Percentiles rank a stretch among this genome's conserved stretches.
Conservation (phyloP, 2,797 vertebrate genomes). For the Coregonus suidteri region DNA sequence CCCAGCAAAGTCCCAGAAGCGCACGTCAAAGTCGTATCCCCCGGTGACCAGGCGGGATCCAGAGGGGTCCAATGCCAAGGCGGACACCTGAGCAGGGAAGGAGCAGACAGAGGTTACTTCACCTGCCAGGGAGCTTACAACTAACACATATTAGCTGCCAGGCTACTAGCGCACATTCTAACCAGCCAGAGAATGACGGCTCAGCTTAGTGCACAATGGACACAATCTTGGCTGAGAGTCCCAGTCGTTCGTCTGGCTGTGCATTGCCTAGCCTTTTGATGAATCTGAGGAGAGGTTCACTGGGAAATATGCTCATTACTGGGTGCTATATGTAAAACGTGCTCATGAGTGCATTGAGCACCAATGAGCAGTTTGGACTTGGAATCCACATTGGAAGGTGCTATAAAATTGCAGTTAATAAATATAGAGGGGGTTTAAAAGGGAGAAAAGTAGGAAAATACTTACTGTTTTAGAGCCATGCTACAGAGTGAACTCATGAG, state of each 20-base stretch:
- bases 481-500: constrained; percentile 93
- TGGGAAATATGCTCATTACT: constrained; percentile 6
- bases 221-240: not conserved
- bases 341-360: not conserved
- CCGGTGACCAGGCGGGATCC: constrained; percentile 81
- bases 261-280: not conserved
- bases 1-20: constrained; percentile 99
- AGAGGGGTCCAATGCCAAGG: constrained; percentile 63
- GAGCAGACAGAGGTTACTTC: not conserved
- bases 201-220: not conserved
- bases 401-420: not conserved
- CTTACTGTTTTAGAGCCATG: constrained; percentile 94
- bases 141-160: not conserved
- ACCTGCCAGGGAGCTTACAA: not conserved
- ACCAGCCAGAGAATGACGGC: not conserved
- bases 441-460: not conserved
- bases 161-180: not conserved
- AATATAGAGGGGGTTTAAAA: not conserved
- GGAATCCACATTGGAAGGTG: not conserved
- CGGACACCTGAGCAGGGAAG: constrained; percentile 76
- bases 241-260: not conserved
- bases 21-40: constrained; percentile 92
- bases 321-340: not conserved
- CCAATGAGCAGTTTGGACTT: not conserved
- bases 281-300: constrained; percentile 3